Conservation (phyloP, 2,113 vertebrate species). For the Callocephalon fimbriatum region DNA sequence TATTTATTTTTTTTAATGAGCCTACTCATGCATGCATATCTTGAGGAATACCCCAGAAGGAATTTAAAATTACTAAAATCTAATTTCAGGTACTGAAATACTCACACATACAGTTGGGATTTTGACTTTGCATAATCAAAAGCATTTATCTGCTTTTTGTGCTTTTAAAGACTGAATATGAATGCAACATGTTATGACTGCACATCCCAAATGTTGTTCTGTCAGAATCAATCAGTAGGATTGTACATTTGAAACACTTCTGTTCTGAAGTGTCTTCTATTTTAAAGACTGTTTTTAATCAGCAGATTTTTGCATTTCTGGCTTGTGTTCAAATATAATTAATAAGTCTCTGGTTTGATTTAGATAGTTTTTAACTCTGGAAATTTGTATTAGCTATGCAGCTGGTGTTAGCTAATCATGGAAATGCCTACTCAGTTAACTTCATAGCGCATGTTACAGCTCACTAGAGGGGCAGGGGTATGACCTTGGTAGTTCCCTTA, state of each 20-base stretch:
- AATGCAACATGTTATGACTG: neutral
- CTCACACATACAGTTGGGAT: neutral
- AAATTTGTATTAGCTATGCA: neutral
- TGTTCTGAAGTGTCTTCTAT: neutral
- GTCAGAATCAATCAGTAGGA: neutral
- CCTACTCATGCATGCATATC: neutral
- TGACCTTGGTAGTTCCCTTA: neutral
- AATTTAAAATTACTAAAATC: neutral
- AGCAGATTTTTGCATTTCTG: neutral
- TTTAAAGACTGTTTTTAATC: conserved; percentile 10
- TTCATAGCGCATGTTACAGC: neutral
- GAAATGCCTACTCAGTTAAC: neutral
- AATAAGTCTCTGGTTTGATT: neutral
- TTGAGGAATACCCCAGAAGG: neutral
- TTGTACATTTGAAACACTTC: neutral
- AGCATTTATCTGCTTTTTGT: neutral
- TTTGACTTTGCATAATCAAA: conserved; percentile 17
- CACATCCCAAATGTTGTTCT: neutral
- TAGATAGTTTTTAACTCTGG: neutral
- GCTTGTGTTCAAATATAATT: neutral
- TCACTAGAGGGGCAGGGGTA: neutral
- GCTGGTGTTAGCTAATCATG: neutral
- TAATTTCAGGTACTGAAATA: conserved; percentile 9
- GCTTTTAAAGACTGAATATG: neutral
- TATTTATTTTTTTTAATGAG: neutral